A percentile compares a stretch with the other conserved stretches of the same genome.
These are phyloP conservation scores for Telmatochromis brachygnathus DNA, from an alignment of 2,113 vertebrate genomes.

Conservation along the genomic window DNA sequence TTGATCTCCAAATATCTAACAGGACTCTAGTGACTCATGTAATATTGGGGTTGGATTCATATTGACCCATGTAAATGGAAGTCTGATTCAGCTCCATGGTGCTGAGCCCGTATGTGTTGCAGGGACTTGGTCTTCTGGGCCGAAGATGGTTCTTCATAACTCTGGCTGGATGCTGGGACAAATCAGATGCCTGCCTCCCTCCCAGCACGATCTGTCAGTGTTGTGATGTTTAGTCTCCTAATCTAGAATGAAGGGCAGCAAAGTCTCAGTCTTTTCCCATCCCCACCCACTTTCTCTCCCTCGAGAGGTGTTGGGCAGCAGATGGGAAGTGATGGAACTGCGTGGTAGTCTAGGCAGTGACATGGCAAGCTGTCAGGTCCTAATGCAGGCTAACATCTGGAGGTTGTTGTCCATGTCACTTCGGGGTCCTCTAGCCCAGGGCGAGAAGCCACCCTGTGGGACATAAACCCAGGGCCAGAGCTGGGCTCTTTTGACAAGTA, in stretches of 20 bases:
- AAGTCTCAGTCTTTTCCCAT: background rate
- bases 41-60: background rate
- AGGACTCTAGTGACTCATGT: background rate
- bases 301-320: constrained; percentile 55
- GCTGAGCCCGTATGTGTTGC: background rate
- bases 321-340: constrained; percentile 67
- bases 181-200: background rate
- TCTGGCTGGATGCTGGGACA: background rate
- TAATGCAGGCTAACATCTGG: constrained; percentile 76
- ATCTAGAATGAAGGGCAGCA: background rate
- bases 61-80: background rate
- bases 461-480: background rate
- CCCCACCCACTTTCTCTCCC: background rate
- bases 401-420: constrained; percentile 52
- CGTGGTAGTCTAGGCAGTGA: constrained; percentile 59
- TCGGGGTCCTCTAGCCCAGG: constrained; percentile 43
- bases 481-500: background rate
- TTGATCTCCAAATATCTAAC: background rate
- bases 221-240: background rate
- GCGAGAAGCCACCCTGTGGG: constrained; percentile 35
- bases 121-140: background rate
- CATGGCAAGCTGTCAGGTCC: constrained; percentile 66
- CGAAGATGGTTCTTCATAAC: background rate
- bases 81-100: background rate
- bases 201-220: background rate